A percentile compares a stretch with the other conserved stretches of the same genome.
These are phyloP conservation scores for Delia radicum DNA, from an alignment of 1,140 invertebrate species.

Conservation along the genomic window DNA sequence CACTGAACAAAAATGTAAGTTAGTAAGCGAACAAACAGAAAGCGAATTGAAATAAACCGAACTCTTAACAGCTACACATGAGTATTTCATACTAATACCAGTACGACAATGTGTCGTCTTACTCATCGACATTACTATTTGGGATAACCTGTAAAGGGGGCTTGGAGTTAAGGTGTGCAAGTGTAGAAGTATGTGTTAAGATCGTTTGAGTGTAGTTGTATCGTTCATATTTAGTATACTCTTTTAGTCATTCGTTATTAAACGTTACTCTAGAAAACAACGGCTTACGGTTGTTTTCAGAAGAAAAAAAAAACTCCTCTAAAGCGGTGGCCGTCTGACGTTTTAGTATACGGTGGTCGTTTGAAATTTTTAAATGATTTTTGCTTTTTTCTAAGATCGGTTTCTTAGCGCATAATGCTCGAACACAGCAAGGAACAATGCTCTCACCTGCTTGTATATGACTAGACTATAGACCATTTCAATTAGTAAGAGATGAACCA, in stretches of 20 bases:
- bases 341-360: neutral
- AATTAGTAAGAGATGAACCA: conserved; percentile 53
- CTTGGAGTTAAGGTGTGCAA: neutral
- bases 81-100: neutral
- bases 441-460: neutral
- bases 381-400: conserved; percentile 15
- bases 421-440: neutral
- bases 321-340: neutral
- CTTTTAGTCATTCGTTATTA: conserved; percentile 22
- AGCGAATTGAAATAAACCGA: conserved; percentile 13
- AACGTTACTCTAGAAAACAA: conserved; percentile 23
- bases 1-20: conserved; percentile 17
- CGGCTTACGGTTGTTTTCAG: conserved; percentile 45
- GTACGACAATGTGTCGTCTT: neutral
- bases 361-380: neutral
- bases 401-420: neutral
- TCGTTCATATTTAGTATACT: neutral
- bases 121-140: neutral
- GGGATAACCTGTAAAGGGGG: neutral
- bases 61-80: neutral
- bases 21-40: conserved; percentile 10
- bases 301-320: neutral
- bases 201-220: neutral
- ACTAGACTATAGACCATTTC: conserved; percentile 5
- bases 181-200: neutral